Conservation (phyloP, 2,888 invertebrate species). For the Lagria hirta region DNA sequence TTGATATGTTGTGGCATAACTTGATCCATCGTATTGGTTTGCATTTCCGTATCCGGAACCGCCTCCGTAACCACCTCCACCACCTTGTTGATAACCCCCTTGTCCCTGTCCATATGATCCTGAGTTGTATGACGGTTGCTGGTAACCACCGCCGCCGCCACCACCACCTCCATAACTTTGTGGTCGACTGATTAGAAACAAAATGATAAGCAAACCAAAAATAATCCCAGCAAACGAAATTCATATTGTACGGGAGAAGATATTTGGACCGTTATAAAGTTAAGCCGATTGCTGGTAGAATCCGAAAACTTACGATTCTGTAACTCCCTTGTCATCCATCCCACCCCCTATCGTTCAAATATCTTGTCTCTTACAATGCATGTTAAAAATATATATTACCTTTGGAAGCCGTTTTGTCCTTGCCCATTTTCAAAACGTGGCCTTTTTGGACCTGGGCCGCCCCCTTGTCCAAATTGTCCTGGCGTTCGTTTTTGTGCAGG, state of each 20-base stretch:
- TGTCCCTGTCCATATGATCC: constrained; percentile 31
- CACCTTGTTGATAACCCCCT: constrained; percentile 25
- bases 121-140: constrained; percentile 33
- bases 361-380: too few relatives aligned
- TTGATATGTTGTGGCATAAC: too few relatives aligned
- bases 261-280: too few relatives aligned
- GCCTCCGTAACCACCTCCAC: too few relatives aligned
- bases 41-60: too few relatives aligned
- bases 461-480: constrained; percentile 36
- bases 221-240: constrained; percentile 24
- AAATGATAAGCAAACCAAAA: constrained; percentile 7
- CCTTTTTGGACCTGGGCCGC: constrained; percentile 43
- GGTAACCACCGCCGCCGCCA: constrained; percentile 23
- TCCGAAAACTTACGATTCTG: too few relatives aligned
- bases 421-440: constrained; percentile 43
- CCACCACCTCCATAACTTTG: constrained; percentile 29
- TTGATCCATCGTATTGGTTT: too few relatives aligned
- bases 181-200: constrained; percentile 16
- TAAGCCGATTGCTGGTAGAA: too few relatives aligned
- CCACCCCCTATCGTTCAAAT: too few relatives aligned
- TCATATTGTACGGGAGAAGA: too few relatives aligned
- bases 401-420: constrained; percentile 44
- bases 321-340: too few relatives aligned
- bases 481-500: constrained; percentile 36
- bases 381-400: too few relatives aligned